These are phyloP conservation scores for Bombus pascuorum DNA, from an alignment of 1,140 invertebrate genomes.

Conservation along the genomic window DNA sequence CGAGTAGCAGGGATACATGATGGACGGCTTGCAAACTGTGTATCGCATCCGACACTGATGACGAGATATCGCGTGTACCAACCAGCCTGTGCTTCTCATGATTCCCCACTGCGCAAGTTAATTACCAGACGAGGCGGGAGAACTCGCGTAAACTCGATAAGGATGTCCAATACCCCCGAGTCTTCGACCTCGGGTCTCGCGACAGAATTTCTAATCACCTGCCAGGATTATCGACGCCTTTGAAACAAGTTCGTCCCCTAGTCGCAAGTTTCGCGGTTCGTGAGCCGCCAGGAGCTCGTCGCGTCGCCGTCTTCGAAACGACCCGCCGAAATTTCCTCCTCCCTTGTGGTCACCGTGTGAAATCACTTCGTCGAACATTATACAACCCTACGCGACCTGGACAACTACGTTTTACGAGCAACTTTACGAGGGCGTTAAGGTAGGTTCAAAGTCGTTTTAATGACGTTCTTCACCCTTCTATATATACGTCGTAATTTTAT, in stretches of 20 bases:
- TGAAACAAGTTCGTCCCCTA: slow-evolving; percentile 15
- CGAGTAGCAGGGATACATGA: background rate
- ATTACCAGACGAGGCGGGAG: background rate
- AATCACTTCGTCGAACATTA: slow-evolving; percentile 19
- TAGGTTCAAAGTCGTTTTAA: slow-evolving; percentile 26
- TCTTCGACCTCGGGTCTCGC: slow-evolving; percentile 1
- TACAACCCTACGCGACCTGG: slow-evolving; percentile 4
- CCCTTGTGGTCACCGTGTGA: slow-evolving; percentile 10
- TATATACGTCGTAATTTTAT: background rate
- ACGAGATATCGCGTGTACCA: slow-evolving; percentile 11
- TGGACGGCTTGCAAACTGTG: background rate
- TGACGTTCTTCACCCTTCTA: background rate
- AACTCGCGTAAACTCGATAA: slow-evolving; percentile 40
- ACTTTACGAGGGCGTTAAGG: background rate
- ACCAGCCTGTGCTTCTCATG: background rate
- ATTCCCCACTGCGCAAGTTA: slow-evolving; percentile 28
- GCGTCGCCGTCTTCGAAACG: background rate
- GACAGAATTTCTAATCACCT: slow-evolving; percentile 58
- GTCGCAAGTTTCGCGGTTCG: slow-evolving; percentile 22
- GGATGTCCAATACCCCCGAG: slow-evolving; percentile 24
- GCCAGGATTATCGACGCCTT: slow-evolving; percentile 59
- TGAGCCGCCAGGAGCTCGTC: background rate
- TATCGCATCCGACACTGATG: background rate
- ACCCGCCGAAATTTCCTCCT: background rate
- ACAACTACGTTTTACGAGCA: background rate